Conservation (phyloP, 2,797 vertebrate genomes). For the Prunella strophiata region DNA sequence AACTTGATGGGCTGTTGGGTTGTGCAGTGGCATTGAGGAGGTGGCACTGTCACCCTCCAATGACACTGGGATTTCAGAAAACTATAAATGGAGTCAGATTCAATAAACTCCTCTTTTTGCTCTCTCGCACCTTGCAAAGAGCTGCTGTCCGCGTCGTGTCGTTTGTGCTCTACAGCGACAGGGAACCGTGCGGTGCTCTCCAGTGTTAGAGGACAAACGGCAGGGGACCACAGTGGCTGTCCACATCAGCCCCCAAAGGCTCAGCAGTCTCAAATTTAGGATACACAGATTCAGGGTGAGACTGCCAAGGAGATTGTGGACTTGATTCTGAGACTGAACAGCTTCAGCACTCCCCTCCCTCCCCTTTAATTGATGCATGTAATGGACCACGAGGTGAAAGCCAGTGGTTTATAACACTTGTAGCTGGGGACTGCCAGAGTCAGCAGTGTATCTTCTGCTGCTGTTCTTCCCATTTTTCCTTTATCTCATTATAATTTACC, state of each 20-base stretch:
- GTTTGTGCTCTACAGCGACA: not conserved
- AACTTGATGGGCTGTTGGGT: too few relatives aligned
- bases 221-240: fast-evolving
- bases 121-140: too few relatives aligned
- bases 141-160: too few relatives aligned
- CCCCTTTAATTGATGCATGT: not conserved
- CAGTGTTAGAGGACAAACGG: not conserved
- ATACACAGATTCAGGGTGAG: not conserved
- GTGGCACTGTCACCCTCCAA: too few relatives aligned
- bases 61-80: too few relatives aligned
- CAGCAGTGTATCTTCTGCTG: not conserved
- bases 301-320: not conserved
- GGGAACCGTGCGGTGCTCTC: fast-evolving
- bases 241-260: not conserved
- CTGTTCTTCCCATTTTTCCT: not conserved
- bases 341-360: not conserved
- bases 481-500: not conserved
- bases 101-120: too few relatives aligned
- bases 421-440: not conserved
- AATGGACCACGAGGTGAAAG: not conserved
- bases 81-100: too few relatives aligned
- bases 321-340: not conserved
- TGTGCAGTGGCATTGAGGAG: too few relatives aligned
- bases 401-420: not conserved
- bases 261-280: not conserved